Evolutionary conservation across 1,140 invertebrate species (phyloP).

Genomic region (Plodia interpunctella): DNA sequence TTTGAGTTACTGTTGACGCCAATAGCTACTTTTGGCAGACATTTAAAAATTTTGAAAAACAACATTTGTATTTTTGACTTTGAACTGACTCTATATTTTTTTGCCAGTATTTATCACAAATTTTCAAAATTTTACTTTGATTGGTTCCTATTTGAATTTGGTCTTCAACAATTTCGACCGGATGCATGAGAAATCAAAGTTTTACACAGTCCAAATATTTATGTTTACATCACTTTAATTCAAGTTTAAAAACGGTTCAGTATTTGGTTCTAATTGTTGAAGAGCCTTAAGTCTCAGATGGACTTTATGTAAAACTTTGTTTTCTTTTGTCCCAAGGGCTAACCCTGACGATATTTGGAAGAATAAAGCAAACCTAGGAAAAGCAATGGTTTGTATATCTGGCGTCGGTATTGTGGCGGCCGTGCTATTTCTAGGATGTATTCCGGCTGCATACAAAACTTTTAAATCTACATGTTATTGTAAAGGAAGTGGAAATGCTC

Average conservation of each 20-base stretch:
- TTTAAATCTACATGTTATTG: slow-evolving; percentile 29
- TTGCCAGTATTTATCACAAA: too few relatives aligned
- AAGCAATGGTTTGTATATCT: slow-evolving; percentile 40
- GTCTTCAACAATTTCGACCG: slow-evolving; percentile 60
- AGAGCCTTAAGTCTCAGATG: slow-evolving; percentile 21
- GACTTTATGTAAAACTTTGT: slow-evolving; percentile 45
- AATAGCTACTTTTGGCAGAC: too few relatives aligned
- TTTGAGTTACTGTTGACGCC: too few relatives aligned
- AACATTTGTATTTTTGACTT: too few relatives aligned
- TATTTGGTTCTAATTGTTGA: slow-evolving; percentile 54
- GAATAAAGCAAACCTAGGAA: slow-evolving; percentile 7
- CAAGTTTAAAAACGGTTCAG: slow-evolving; percentile 8
- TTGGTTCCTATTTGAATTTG: too few relatives aligned
- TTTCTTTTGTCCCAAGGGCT: slow-evolving; percentile 41
- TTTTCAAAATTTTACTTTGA: too few relatives aligned
- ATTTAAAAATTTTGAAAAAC: too few relatives aligned
- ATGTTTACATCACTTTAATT: slow-evolving; percentile 8
- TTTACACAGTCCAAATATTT: slow-evolving; percentile 39
- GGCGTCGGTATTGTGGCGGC: slow-evolving; percentile 31
- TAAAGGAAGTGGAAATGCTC: slow-evolving; percentile 1
- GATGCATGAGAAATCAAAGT: slow-evolving; percentile 31
- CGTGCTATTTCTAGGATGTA: slow-evolving; percentile 31
- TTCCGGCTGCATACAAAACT: slow-evolving; percentile 21
- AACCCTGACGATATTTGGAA: slow-evolving; percentile 23
- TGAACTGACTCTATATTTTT: too few relatives aligned